Base-by-base conservation (phyloP, 2,113 vertebrate species). In the Cardinalis cardinalis region DNA sequence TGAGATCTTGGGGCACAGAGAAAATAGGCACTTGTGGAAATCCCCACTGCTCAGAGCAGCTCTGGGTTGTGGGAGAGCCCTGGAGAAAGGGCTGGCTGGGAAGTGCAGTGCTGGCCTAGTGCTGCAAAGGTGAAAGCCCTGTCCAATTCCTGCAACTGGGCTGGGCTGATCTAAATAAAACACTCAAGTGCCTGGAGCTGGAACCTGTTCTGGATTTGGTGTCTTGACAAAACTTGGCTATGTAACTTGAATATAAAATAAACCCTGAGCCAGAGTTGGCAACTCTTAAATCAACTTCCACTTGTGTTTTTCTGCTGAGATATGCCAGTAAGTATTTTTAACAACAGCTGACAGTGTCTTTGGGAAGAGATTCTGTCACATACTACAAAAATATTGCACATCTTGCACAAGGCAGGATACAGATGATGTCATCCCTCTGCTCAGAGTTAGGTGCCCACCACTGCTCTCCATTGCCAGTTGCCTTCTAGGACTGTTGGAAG, bases 261-360 rank as follows among this genome's bases (percentile, higher is more conserved):
- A 93, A 92, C 38, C 43, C 55, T 63, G 66, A 81, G 77, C 74
- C 66, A 88, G 66, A 92, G 91, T 15, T 94, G 80, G 92, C 86
- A 89, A 59, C 59, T 78, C 86, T 92, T 84, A 75, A 86, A 91
- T 87, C 86, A 94, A 40, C 41, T 69, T 88, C 40, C 44, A 74
- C 52, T 94, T 95, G 55, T 93, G 51, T 76, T 89, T 87, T 88
- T 92, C 66, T 88, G 73, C 93, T 95, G 84, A 88, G 61, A 69
- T 88, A 44, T 59, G 73, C 41, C 51, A 88, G 80, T 91, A 91
- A 90, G 72, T 68, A 73, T 73, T 91, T 94, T 92, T 88, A 71
- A 86, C 84, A 66, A 46, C 66, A 90, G 58, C 77, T 90, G 77
- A 44, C 34, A 36, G 40, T 65, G 46, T 84, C 66, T 90, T 75